A percentile compares a stretch with the other conserved stretches of the same genome.
Evolutionary conservation across 2,113 vertebrate species (phyloP).

Genomic region (Menura novaehollandiae): DNA sequence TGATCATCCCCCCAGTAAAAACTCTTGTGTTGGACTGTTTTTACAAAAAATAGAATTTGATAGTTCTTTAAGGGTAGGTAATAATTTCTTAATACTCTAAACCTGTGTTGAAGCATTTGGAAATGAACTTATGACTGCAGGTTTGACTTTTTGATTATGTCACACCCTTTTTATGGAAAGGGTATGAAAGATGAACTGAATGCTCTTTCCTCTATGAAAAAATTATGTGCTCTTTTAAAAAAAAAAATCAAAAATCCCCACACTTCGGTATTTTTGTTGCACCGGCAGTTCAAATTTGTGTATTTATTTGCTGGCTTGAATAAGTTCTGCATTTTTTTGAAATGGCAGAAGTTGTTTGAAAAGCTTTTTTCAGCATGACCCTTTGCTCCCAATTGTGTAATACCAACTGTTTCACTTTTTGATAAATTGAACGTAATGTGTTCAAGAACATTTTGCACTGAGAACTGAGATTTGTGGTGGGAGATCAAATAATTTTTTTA

Average conservation of each 20-base stretch:
- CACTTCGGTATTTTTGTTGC: neutral
- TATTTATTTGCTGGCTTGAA: neutral
- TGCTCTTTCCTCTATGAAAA: neutral
- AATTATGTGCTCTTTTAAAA: neutral
- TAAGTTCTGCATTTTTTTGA: neutral
- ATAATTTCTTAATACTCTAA: neutral
- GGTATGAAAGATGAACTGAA: neutral
- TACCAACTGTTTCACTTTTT: neutral
- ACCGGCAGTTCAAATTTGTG: neutral
- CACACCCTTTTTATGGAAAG: neutral
- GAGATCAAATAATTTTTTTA: neutral
- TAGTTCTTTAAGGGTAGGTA: neutral
- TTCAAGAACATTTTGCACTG: neutral
- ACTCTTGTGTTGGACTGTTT: neutral
- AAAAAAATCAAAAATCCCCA: neutral
- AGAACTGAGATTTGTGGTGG: neutral
- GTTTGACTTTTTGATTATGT: neutral
- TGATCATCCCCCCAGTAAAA: neutral
- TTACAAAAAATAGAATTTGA: neutral
- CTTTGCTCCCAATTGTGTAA: neutral
- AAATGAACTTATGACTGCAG: neutral
- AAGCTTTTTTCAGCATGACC: neutral
- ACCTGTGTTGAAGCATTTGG: neutral
- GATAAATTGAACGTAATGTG: fast-evolving
- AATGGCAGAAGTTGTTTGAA: neutral